A percentile compares a stretch with the other conserved stretches of the same genome.
Evolutionary conservation across 2,888 invertebrate genomes (phyloP).

Genomic region (Tenthredo notha): DNA sequence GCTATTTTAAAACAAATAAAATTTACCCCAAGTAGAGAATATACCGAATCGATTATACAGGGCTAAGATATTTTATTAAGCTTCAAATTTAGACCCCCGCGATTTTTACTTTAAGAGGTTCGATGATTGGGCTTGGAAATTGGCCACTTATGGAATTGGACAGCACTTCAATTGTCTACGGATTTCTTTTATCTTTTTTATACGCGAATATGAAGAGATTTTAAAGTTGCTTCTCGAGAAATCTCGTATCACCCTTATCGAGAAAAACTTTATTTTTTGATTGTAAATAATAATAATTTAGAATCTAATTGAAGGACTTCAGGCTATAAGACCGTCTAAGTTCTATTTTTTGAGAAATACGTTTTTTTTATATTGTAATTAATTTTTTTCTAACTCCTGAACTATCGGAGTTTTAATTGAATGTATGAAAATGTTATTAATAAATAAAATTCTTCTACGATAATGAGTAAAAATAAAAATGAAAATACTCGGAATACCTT

Average conservation of each 20-base stretch:
- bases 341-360: too few relatives aligned
- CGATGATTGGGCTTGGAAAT: slow-evolving; percentile 1
- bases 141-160: not conserved
- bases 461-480: not conserved
- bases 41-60: not conserved
- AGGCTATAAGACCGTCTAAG: too few relatives aligned
- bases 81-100: not conserved
- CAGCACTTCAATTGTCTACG: not conserved
- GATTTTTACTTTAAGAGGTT: not conserved
- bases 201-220: not conserved
- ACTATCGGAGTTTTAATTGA: not conserved
- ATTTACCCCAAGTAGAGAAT: not conserved
- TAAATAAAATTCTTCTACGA: not conserved
- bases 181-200: not conserved
- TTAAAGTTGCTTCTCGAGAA: not conserved
- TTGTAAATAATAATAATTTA: not conserved
- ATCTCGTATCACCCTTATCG: not conserved
- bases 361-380: too few relatives aligned
- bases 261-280: not conserved
- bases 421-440: not conserved
- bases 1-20: not conserved
- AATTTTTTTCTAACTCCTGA: not conserved
- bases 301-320: too few relatives aligned
- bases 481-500: not conserved
- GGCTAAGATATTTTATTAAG: not conserved